Base-by-base conservation (phyloP, 1,140 invertebrate species). In the Formica exsecta region DNA sequence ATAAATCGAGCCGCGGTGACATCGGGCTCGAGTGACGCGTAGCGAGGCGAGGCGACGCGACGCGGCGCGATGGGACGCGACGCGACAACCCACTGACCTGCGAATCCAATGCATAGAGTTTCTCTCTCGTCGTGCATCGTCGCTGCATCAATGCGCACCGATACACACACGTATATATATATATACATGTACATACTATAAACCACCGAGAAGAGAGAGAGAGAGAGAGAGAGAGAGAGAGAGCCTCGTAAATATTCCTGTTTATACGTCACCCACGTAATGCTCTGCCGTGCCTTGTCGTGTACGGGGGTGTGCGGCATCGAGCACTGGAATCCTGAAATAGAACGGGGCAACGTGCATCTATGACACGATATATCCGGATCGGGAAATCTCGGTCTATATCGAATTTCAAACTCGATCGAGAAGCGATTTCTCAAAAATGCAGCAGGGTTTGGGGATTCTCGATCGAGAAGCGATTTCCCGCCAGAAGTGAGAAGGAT, bases 71-170 rank as follows among this genome's bases (percentile, higher is more conserved):
- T 73, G 48, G 48, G 13, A 83, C 68, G 86, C 92, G 93, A 94
- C 88, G 91, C 93, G 94, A 95, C 94, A 94, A 92, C 94, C 90
- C 94, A 94, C 93, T 95, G 94, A 95, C 94, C 94, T 94, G 94
- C 93, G 92, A 95, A 95, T 95, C 93, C 94, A 94, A 94, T 95
- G 93, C 93, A 94, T 94, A 94, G 91, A 90, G 93, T 93, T 93
- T 93, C 93, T 92, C 89, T 86, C 80, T 73, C 57, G 59, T 51
- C 19, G 74, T 25, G 59, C 29, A 8, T 13, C n/a, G 32, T 41
- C 29, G 54, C 29, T 73, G 57, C 54, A 38, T 13, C 36, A 38
- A 61, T 38, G 36, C 48, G 19, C 44, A 38, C 25, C 48, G 3
- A 32, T 4, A 9, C 70, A 29, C 48, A 22, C 44, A 5, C n/a